phyloP scores from a whole-genome alignment of 2,888 invertebrate species.

The Stenichneumon culpator region DNA sequence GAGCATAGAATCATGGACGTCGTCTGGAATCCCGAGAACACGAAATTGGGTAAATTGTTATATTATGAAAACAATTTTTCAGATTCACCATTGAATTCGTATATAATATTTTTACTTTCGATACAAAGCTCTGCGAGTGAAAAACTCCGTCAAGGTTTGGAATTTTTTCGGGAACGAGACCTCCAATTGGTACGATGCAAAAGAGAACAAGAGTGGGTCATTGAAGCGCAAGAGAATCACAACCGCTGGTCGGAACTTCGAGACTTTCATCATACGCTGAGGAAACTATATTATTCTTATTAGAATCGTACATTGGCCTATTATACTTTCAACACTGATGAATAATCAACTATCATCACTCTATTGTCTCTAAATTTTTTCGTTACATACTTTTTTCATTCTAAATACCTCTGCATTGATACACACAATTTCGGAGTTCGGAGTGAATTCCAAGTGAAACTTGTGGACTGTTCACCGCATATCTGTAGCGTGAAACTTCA shows the following conservation, averaged over 20 bases:
- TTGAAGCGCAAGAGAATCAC: conserved; percentile 32
- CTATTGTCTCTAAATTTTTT: neutral
- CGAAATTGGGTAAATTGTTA: conserved; percentile 75
- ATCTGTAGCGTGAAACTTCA: conserved; percentile 9
- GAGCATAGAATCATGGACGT: conserved; percentile 66
- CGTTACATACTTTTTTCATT: neutral
- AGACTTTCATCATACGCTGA: conserved; percentile 71
- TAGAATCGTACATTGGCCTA: neutral
- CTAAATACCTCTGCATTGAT: too few relatives aligned
- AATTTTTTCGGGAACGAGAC: conserved; percentile 77
- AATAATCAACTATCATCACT: neutral
- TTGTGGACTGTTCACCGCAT: neutral
- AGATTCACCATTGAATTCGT: too few relatives aligned
- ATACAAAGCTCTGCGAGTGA: conserved; percentile 70
- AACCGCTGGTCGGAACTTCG: conserved; percentile 59
- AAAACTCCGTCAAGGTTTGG: conserved; percentile 72
- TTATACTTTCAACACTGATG: neutral
- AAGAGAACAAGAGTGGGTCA: conserved; percentile 23
- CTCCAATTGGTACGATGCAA: conserved; percentile 50
- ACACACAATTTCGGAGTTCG: too few relatives aligned
- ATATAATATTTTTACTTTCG: too few relatives aligned
- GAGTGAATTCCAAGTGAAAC: too few relatives aligned
- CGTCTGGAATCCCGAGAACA: conserved; percentile 77
- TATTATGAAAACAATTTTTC: neutral
- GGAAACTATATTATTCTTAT: neutral